These are phyloP conservation scores for Gila orcuttii DNA, from an alignment of 2,113 vertebrate species.

Conservation along the genomic window DNA sequence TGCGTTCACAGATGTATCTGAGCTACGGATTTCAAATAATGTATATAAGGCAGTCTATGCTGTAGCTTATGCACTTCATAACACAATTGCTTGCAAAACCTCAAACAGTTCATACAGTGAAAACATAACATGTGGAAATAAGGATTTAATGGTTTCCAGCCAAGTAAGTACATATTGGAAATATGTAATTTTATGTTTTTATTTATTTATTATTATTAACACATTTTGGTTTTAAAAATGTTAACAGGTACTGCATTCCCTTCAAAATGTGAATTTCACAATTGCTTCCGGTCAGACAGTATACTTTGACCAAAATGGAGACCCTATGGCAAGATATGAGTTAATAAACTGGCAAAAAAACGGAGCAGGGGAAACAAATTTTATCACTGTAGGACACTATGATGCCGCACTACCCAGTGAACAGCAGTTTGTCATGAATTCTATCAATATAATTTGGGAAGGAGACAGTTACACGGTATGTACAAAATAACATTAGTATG, in stretches of 20 bases:
- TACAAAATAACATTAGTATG: conserved; percentile 38
- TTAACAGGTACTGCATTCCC: conserved; percentile 65
- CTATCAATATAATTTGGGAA: conserved; percentile 69
- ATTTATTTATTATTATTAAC: neutral
- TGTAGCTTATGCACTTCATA: conserved; percentile 71
- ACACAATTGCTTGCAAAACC: conserved; percentile 63
- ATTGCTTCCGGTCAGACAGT: conserved; percentile 70
- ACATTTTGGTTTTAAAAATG: conserved; percentile 34
- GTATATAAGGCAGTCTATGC: conserved; percentile 79
- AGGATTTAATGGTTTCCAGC: conserved; percentile 49
- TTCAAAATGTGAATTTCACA: conserved; percentile 72
- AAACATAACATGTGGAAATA: conserved; percentile 58
- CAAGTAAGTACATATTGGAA: conserved; percentile 59
- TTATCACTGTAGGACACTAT: conserved; percentile 73
- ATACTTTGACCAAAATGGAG: conserved; percentile 74
- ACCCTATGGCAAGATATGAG: conserved; percentile 74
- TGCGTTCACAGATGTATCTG: conserved; percentile 74
- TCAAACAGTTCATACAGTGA: conserved; percentile 13
- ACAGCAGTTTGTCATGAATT: conserved; percentile 70
- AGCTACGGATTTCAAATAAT: conserved; percentile 75
- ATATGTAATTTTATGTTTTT: neutral
- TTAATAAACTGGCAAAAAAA: conserved; percentile 80
- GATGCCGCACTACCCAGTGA: conserved; percentile 69
- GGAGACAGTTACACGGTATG: conserved; percentile 61
- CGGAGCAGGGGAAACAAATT: conserved; percentile 61